Evolutionary conservation across 2,797 vertebrate genomes (phyloP).

Genomic region (Poeciliopsis paucimaculata): DNA sequence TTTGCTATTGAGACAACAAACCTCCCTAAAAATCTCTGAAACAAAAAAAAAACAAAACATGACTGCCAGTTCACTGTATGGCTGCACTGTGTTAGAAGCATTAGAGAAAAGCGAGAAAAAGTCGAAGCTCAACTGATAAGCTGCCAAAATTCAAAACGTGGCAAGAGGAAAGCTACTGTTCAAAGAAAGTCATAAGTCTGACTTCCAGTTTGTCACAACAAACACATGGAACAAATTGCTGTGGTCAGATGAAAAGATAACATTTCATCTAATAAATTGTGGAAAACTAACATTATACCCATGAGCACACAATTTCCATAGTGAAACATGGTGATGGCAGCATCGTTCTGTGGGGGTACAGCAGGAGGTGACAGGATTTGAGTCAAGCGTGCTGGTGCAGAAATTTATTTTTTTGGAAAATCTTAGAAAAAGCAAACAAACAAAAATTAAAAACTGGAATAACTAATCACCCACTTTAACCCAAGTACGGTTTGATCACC

Average conservation of each 20-base stretch:
- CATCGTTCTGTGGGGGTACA: not conserved
- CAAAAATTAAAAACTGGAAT: not conserved
- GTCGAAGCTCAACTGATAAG: not conserved
- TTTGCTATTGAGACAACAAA: slow-evolving; percentile 86
- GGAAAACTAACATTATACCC: not conserved
- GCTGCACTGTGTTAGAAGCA: not conserved
- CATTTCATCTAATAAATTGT: not conserved
- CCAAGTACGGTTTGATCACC: not conserved
- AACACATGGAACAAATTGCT: not conserved
- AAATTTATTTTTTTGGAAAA: not conserved
- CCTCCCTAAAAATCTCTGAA: slow-evolving; percentile 81
- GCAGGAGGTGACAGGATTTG: not conserved
- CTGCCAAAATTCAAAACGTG: not conserved
- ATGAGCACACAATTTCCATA: not conserved
- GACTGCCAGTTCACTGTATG: slow-evolving; percentile 71
- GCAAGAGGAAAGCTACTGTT: no score
- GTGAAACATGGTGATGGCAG: not conserved
- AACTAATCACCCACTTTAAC: not conserved
- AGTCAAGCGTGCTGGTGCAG: not conserved
- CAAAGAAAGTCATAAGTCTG: no score
- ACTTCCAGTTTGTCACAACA: not conserved
- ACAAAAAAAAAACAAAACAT: slow-evolving; percentile 55
- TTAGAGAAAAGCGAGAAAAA: not conserved
- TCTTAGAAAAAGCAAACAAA: not conserved
- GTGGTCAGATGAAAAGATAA: not conserved